These are phyloP conservation scores for Calameuta pallipes DNA, from an alignment of 2,888 invertebrate genomes.

Conservation along the genomic window DNA sequence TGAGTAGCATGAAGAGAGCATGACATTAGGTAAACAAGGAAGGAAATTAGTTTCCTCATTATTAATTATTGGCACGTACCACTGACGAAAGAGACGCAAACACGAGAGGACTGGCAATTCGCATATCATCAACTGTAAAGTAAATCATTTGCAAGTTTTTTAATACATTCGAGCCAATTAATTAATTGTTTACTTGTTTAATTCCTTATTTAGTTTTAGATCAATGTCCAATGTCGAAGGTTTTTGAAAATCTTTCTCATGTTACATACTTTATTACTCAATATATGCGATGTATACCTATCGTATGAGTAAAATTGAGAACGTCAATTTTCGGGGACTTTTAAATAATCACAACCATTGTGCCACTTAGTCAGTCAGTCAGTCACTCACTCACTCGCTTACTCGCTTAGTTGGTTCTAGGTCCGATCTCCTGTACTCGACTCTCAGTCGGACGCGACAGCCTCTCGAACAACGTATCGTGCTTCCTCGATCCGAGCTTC, in stretches of 20 bases:
- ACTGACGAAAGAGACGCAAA: not conserved
- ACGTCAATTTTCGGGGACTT: not conserved
- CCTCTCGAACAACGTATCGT: not conserved
- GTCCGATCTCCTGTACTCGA: slow-evolving; percentile 4
- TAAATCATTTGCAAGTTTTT: too few species aligned
- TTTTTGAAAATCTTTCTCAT: not conserved
- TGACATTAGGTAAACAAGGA: not conserved
- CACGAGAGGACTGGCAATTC: not conserved
- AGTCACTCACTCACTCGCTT: slow-evolving; percentile 21
- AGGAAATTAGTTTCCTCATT: not conserved
- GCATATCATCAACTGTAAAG: too few species aligned
- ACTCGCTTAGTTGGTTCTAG: slow-evolving; percentile 21
- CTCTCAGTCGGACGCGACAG: slow-evolving; percentile 2
- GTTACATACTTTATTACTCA: not conserved
- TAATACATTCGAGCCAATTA: not conserved
- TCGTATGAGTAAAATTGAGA: not conserved
- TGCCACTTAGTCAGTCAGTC: slow-evolving; percentile 33
- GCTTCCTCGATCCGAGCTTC: not conserved
- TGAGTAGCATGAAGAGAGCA: not conserved
- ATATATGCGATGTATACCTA: not conserved
- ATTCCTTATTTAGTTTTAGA: not conserved
- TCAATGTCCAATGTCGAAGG: not conserved
- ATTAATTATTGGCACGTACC: not conserved
- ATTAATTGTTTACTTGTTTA: not conserved
- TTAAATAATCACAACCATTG: slow-evolving; percentile 2